Conservation (phyloP, 1,140 invertebrate species). For the Sycobia sp. region DNA sequence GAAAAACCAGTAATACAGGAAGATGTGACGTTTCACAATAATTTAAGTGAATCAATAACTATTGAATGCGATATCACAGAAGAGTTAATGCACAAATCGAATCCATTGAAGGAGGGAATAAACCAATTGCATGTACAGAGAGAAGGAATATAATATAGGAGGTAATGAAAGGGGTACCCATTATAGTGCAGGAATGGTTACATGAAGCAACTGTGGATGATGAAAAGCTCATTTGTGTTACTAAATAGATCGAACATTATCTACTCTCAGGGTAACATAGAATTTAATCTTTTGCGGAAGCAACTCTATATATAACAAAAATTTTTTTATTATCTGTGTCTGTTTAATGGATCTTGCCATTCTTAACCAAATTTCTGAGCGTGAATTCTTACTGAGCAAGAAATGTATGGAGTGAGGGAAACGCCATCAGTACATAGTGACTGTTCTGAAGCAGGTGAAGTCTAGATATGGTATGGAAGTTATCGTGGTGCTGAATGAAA, state of each 20-base stretch:
- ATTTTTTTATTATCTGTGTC: background rate
- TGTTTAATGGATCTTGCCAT: background rate
- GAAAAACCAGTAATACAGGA: no score
- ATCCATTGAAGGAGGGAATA: background rate
- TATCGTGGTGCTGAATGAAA: background rate
- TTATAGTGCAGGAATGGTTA: background rate
- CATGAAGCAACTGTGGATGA: background rate
- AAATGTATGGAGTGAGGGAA: background rate
- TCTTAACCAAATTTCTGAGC: background rate
- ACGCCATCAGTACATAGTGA: background rate
- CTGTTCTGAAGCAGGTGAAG: background rate
- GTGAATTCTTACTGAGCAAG: background rate
- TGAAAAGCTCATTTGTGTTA: background rate
- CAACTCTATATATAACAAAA: background rate
- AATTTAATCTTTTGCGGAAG: no score
- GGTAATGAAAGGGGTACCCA: background rate
- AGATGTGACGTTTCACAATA: no score
- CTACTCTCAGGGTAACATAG: background rate
- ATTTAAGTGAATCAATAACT: no score
- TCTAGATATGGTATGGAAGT: background rate
- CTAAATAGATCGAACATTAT: background rate
- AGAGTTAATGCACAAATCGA: background rate
- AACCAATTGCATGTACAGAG: background rate
- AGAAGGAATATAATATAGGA: background rate
- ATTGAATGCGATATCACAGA: background rate